A percentile compares a stretch with the other conserved stretches of the same genome.
These are phyloP conservation scores for Acronicta aceris DNA, from an alignment of 2,888 invertebrate genomes.

Conservation along the genomic window DNA sequence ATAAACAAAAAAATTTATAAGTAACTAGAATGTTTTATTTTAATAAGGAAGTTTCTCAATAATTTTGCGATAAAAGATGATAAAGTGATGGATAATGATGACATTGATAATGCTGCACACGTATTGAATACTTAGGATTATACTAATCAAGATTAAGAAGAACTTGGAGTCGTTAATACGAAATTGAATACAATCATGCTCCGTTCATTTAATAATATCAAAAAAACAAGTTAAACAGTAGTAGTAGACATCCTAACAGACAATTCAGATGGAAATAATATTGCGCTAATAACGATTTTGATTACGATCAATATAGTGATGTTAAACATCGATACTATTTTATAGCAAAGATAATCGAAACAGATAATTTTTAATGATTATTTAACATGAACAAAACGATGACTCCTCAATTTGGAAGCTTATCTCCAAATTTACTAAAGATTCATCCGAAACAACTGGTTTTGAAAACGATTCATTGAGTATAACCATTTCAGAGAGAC, in stretches of 20 bases:
- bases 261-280: slow-evolving; percentile 29
- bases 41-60: too few relatives aligned
- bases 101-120: too few relatives aligned
- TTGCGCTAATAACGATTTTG: slow-evolving; percentile 19
- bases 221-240: slow-evolving; percentile 3
- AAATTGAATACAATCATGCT: too few relatives aligned
- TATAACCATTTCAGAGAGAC: slow-evolving; percentile 58
- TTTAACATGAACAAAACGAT: slow-evolving; percentile 50
- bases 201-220: not conserved
- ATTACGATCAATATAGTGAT: slow-evolving; percentile 46
- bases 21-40: too few relatives aligned
- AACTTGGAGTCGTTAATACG: too few relatives aligned
- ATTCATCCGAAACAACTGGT: slow-evolving; percentile 64
- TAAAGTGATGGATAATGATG: too few relatives aligned
- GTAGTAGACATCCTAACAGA: slow-evolving; percentile 20
- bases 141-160: too few relatives aligned
- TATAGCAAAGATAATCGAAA: slow-evolving; percentile 45
- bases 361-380: slow-evolving; percentile 48
- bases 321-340: slow-evolving; percentile 46
- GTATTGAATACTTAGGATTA: too few relatives aligned
- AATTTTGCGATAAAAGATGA: too few relatives aligned
- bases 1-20: too few relatives aligned
- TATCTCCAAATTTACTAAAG: slow-evolving; percentile 63
- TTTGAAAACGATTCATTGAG: slow-evolving; percentile 63
- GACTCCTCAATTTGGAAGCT: slow-evolving; percentile 54